Percentiles rank a stretch among this genome's conserved stretches.
Evolutionary conservation across 2,113 vertebrate genomes (phyloP).

Genomic region (Alethe castanea): DNA sequence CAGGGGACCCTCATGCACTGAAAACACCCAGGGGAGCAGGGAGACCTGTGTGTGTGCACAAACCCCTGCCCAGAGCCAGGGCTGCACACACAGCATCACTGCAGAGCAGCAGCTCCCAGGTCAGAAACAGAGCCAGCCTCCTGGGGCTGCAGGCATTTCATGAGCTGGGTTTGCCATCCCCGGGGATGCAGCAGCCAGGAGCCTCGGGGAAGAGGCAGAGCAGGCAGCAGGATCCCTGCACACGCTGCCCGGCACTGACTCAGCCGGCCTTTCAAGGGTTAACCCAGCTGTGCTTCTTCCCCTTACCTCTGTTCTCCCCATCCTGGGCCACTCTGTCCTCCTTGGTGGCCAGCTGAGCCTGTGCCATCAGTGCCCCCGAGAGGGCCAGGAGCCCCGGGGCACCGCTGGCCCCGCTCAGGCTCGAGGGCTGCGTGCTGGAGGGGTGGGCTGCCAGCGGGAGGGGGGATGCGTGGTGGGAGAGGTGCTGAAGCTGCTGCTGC

Average conservation of each 20-base stretch:
- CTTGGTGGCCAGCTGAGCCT: slow-evolving; percentile 80
- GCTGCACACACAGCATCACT: not conserved
- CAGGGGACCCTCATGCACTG: not conserved
- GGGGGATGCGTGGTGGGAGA: slow-evolving; percentile 85
- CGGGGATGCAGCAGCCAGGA: not conserved
- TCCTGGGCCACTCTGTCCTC: slow-evolving; percentile 82
- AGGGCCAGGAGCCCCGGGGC: slow-evolving; percentile 81
- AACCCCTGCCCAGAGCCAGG: not conserved
- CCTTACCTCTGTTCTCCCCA: slow-evolving; percentile 81
- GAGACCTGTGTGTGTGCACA: not conserved
- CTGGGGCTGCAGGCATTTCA: not conserved
- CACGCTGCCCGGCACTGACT: not conserved
- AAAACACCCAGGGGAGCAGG: not conserved
- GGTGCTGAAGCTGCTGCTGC: slow-evolving; percentile 96
- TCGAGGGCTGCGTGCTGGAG: slow-evolving; percentile 76
- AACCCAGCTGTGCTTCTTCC: not conserved
- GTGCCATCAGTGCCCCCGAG: slow-evolving; percentile 78
- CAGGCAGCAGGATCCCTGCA: not conserved
- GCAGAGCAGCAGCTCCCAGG: not conserved
- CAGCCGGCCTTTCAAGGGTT: not conserved
- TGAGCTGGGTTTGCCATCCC: not conserved
- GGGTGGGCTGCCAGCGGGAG: slow-evolving; percentile 83
- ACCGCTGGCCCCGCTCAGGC: slow-evolving; percentile 74
- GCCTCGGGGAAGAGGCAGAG: not conserved
- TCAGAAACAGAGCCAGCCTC: not conserved